Conservation (phyloP, 2,888 invertebrate genomes). For the Rhingia campestris region DNA sequence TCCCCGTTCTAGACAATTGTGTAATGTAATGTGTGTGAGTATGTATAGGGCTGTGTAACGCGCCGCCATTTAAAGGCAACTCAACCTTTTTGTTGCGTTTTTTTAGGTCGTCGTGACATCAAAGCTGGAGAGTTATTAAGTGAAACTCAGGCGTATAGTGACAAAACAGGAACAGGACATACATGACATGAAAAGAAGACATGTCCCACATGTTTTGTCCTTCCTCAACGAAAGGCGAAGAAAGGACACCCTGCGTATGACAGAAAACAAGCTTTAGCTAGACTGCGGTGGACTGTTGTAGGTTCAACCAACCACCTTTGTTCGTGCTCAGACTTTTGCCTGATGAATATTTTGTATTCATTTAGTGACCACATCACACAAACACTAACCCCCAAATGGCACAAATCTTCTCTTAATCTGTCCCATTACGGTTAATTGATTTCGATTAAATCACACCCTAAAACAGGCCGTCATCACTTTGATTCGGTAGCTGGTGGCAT, state of each 20-base stretch:
- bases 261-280: slow-evolving; percentile 53
- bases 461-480: slow-evolving; percentile 72
- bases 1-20: slow-evolving; percentile 52
- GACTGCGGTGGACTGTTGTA: slow-evolving; percentile 23
- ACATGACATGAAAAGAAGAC: slow-evolving; percentile 48
- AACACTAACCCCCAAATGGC: slow-evolving; percentile 54
- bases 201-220: slow-evolving; percentile 64
- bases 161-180: slow-evolving; percentile 36
- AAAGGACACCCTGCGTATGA: slow-evolving; percentile 46
- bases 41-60: slow-evolving; percentile 5
- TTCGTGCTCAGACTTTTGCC: slow-evolving; percentile 26
- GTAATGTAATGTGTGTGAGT: slow-evolving; percentile 14
- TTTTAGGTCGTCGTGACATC: slow-evolving; percentile 54
- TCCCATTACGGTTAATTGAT: slow-evolving; percentile 83
- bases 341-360: slow-evolving; percentile 60
- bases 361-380: slow-evolving; percentile 61
- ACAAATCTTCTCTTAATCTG: slow-evolving; percentile 80
- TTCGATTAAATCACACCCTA: slow-evolving; percentile 82
- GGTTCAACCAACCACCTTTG: background rate
- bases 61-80: slow-evolving; percentile 26
- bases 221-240: slow-evolving; percentile 8
- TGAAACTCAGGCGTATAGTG: slow-evolving; percentile 49
- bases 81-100: slow-evolving; percentile 48
- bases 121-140: slow-evolving; percentile 69
- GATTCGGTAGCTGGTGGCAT: slow-evolving; percentile 44